A percentile compares a stretch with the other conserved stretches of the same genome.
Conservation (phyloP, 23 tunicate genomes). For the Trididemnum miniatum region DNA sequence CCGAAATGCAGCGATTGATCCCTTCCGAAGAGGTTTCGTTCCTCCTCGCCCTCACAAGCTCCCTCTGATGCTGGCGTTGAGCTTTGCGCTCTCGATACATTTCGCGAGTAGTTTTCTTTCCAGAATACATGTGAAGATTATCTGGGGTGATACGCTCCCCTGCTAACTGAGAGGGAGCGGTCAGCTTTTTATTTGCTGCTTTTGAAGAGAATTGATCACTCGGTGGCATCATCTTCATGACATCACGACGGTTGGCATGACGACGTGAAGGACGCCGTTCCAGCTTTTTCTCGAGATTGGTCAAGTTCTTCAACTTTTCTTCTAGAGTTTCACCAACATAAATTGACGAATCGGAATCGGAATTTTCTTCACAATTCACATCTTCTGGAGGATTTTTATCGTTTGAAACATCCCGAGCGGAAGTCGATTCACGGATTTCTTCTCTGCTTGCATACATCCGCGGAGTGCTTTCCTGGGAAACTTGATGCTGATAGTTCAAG, state of each 20-base stretch:
- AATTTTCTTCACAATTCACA: slow-evolving; percentile 16
- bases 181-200: not conserved
- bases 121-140: slow-evolving; percentile 13
- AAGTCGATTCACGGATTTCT: not conserved
- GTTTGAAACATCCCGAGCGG: not conserved
- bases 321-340: slow-evolving; percentile 74
- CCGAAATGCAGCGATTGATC: slow-evolving; percentile 51
- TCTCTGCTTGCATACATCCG: slow-evolving; percentile 9
- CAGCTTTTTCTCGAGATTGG: slow-evolving; percentile 65
- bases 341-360: slow-evolving; percentile 64
- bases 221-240: not conserved
- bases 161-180: slow-evolving; percentile 46
- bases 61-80: slow-evolving; percentile 47
- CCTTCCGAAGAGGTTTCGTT: not conserved
- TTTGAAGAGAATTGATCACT: not conserved
- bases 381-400: not conserved
- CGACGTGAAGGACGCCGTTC: slow-evolving; percentile 71
- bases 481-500: too few relatives aligned
- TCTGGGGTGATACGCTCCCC: slow-evolving; percentile 48
- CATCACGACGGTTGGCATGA: not conserved
- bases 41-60: slow-evolving; percentile 25
- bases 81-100: slow-evolving; percentile 64
- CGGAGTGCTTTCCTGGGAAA: too few relatives aligned
- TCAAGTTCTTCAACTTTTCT: slow-evolving; percentile 66
- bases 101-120: slow-evolving; percentile 55